Evolutionary conservation across 1,140 invertebrate genomes (phyloP).

Genomic region (Brachionus koreanus): DNA sequence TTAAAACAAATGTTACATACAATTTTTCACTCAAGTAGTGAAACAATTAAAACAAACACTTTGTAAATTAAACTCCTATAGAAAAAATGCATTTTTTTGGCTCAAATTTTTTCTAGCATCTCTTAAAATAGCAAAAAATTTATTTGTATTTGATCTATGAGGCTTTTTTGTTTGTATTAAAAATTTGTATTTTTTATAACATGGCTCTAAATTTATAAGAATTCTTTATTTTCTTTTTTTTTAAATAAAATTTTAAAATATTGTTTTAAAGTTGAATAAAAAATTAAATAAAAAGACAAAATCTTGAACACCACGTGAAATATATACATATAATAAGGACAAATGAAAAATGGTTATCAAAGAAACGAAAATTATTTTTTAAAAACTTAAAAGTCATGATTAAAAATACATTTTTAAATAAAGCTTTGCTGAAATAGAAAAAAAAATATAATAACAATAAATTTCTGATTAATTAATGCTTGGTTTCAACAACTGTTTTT

Average conservation of each 20-base stretch:
- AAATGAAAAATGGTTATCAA: too few relatives aligned
- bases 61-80: background rate
- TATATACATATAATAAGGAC: too few relatives aligned
- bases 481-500: too few relatives aligned
- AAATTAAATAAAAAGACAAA: too few relatives aligned
- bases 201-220: background rate
- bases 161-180: background rate
- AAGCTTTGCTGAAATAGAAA: too few relatives aligned
- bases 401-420: too few relatives aligned
- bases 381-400: too few relatives aligned
- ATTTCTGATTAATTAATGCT: too few relatives aligned
- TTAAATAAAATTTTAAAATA: background rate
- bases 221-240: constrained; percentile 9
- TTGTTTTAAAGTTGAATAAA: too few relatives aligned
- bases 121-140: background rate
- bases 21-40: background rate
- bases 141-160: background rate
- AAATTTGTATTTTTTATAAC: background rate
- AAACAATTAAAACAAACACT: background rate
- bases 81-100: background rate
- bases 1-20: background rate
- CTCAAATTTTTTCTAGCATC: background rate
- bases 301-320: too few relatives aligned
- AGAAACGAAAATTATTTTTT: too few relatives aligned
- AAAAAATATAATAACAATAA: too few relatives aligned